These are phyloP conservation scores for Urocynchramus pylzowi DNA, from an alignment of 2,113 vertebrate species.

Conservation along the genomic window DNA sequence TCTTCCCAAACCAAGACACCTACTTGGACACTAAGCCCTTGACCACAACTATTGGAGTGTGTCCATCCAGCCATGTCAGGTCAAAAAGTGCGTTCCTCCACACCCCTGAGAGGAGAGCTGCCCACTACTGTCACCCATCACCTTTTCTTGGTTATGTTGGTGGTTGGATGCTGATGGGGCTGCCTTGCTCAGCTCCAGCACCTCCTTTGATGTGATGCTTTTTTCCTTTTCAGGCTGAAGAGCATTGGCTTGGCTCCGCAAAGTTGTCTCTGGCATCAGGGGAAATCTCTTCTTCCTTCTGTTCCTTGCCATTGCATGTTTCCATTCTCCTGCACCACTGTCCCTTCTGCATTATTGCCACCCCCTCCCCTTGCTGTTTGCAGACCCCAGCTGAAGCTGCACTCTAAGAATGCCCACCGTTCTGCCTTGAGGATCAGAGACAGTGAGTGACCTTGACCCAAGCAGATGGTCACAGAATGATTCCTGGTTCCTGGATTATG, in stretches of 20 bases:
- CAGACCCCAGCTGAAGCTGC: neutral
- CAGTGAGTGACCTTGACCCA: rapidly evolving
- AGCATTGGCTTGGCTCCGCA: neutral
- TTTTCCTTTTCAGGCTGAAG: neutral
- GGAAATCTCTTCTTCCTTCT: neutral
- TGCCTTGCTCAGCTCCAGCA: neutral
- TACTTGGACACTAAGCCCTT: too few relatives aligned
- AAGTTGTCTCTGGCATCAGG: neutral
- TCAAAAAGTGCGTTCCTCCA: neutral
- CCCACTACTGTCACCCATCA: neutral
- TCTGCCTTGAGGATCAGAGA: neutral
- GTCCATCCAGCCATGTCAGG: neutral
- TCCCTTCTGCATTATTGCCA: neutral
- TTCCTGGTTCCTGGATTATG: neutral
- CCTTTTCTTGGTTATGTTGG: neutral
- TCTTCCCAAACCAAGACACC: too few relatives aligned
- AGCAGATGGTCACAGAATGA: neutral
- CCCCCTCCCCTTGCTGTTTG: neutral
- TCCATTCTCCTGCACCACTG: neutral
- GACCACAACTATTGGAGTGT: neutral
- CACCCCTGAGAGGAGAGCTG: neutral
- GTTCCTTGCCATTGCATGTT: neutral
- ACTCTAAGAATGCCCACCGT: too few relatives aligned
- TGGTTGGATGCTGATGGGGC: neutral
- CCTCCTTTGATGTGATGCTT: neutral